phyloP scores from a whole-genome alignment of 2,797 vertebrate species.

The Cichlasoma orientale region DNA sequence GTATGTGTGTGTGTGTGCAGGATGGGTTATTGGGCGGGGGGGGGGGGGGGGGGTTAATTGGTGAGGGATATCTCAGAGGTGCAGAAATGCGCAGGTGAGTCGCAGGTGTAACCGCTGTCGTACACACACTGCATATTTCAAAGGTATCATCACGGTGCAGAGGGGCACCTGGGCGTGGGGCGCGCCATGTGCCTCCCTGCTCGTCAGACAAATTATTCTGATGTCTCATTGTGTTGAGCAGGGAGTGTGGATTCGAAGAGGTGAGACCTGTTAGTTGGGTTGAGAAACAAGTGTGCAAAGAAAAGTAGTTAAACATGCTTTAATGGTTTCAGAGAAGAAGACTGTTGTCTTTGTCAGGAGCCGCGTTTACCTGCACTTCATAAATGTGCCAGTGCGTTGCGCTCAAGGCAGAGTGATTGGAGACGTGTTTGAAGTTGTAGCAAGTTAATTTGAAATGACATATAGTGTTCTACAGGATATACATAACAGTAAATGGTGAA shows the following conservation, averaged over 20 bases:
- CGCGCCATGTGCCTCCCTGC: conserved; percentile 54
- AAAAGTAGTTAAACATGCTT: not conserved
- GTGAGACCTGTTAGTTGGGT: conserved; percentile 45
- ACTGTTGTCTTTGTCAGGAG: not conserved
- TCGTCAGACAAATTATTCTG: conserved; percentile 64
- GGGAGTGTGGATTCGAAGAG: conserved; percentile 34
- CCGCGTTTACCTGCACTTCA: not conserved
- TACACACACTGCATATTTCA: conserved; percentile 67
- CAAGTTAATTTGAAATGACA: not conserved
- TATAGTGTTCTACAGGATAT: not conserved
- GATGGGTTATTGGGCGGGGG: not conserved
- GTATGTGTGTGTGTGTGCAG: conserved; percentile 15
- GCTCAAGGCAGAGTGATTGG: not conserved
- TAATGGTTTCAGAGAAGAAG: not conserved
- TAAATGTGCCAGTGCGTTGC: not conserved
- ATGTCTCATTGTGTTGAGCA: conserved; percentile 64
- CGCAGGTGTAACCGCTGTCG: conserved; percentile 67
- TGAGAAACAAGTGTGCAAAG: conserved; percentile 3
- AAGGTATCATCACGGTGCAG: conserved; percentile 63
- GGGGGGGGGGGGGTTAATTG: conserved; percentile 27
- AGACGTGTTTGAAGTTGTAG: not conserved
- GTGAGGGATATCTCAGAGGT: conserved; percentile 72
- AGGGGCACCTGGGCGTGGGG: conserved; percentile 37
- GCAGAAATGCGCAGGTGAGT: conserved; percentile 72
- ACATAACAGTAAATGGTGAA: not conserved